Base-by-base conservation (phyloP, 2,113 vertebrate species). In the Pteruthius melanotis region DNA sequence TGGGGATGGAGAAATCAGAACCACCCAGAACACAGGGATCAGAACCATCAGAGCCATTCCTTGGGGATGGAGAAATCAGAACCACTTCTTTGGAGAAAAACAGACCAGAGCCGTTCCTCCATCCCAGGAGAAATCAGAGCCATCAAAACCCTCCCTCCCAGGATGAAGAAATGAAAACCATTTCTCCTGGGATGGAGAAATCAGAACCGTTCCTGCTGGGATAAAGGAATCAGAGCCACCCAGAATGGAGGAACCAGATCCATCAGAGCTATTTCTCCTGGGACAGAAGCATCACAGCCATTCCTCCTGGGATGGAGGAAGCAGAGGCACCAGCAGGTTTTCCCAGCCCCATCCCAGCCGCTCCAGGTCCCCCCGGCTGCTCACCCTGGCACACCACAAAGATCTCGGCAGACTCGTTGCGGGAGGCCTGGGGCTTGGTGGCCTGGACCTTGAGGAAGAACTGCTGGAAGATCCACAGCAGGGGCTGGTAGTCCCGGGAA, bases 381-480 rank as follows among this genome's bases (percentile, higher is more conserved):
- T 96, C 60, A 99, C 99, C 99, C 89, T 99, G 99, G 89, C 99
- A 99, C 89, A 99, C 96, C n/a, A 99, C 99, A 19, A 99, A 99
- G 97, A 99, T 99, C 97, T 99, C 99, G 2, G 99, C 99, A 0
- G 99, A 99, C 92, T 99, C 99, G 0, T 99, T 99, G 71, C 99
- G 98, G 5, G 99, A 99, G 1, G 99, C 99, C 86, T 99, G 99
- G 0, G 99, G 99, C 42, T 99, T 99, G 71, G 99, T 99, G 93
- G 99, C 98, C 93, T 99, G 99, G 23, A 99, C 99, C 70, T 98
- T 99, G 84, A 91, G 98, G 96, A 99, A 99, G 83, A 99, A 98
- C 97, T 99, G 99, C 97, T 99, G 99, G 96, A 99, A 99, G 96
- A 99, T 99, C 99, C 99, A 99, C 7, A 99, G 97, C 8, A 99